Base-by-base conservation (phyloP, 2,888 invertebrate species). In the Ornithoptera priamus region DNA sequence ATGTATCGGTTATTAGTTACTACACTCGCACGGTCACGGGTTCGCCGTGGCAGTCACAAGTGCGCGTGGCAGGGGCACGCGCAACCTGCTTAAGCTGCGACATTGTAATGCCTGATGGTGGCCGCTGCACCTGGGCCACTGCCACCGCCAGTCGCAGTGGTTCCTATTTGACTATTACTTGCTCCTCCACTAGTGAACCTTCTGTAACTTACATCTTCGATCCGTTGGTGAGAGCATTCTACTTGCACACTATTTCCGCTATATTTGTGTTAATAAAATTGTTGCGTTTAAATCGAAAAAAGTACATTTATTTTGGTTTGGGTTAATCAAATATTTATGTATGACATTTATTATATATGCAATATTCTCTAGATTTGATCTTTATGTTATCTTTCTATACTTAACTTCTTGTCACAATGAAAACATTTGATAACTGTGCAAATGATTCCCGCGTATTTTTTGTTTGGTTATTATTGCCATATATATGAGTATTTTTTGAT, bases 121-220 rank as follows among this genome's bases (percentile, higher is more conserved):
- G 85, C 0, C 72, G 75, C 0, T 97, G 97, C 80, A 82, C 86
- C 3, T 95, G 94, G 84, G 95, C 94, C 18, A 77, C 88, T 0
- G 95, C 94, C 1, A 88, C 92, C 0, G 94, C 96, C 76, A 96
- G 97, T 77, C 90, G 84, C 10, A 90, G 88, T 15, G 94, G 93
- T n/a, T 92, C 94, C 0, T 95, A 94, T 86, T 95, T 95, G 78
- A 93, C 95, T 6, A 88, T 97, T 76, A 93, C 93, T 18, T 98
- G 98, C 82, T 87, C 87, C 18, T 97, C 96, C 1, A 96, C 95
- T 0, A 94, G 95, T 0, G 95, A 95, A 78, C 95, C 96, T 0
- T 78, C 90, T 0, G 93, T 93, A 57, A 90, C 94, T 0, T 92
- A 84, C 69, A 87, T 96, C 65, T 85, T 92, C 68, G 85, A 94